Percentiles rank a stretch among this genome's conserved stretches.
Conservation (phyloP, 2,888 invertebrate species). For the Nephrocerus scutellatus region DNA sequence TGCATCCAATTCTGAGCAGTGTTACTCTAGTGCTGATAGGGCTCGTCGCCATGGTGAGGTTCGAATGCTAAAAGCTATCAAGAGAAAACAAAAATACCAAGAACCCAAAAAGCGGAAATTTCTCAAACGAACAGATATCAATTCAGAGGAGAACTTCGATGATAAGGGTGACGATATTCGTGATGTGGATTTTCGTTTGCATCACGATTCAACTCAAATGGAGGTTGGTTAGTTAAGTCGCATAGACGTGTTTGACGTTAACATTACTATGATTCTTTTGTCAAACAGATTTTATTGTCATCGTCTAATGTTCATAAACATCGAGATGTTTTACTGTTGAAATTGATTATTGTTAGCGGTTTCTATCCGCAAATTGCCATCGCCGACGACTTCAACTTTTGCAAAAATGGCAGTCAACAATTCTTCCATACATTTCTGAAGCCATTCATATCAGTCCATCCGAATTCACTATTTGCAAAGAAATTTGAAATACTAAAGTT, state of each 20-base stretch:
- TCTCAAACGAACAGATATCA: constrained; percentile 34
- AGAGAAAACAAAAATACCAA: constrained; percentile 64
- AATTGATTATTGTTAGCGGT: constrained; percentile 81
- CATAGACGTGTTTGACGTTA: constrained; percentile 26
- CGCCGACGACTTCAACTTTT: constrained; percentile 90
- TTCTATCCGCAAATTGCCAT: constrained; percentile 93
- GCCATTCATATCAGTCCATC: constrained; percentile 84
- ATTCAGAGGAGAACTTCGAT: constrained; percentile 43
- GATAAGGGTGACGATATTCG: constrained; percentile 62
- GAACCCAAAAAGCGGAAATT: constrained; percentile 64
- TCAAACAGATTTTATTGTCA: constrained; percentile 55
- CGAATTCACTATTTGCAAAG: constrained; percentile 80
- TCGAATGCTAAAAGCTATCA: constrained; percentile 75
- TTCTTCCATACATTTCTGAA: constrained; percentile 82
- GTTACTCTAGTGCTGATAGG: constrained; percentile 68
- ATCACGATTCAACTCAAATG: constrained; percentile 66
- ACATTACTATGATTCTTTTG: too few species aligned
- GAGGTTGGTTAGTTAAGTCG: constrained; percentile 49
- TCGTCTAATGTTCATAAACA: constrained; percentile 59
- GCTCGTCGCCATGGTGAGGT: constrained; percentile 81
- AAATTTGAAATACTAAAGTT: constrained; percentile 73
- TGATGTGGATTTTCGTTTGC: constrained; percentile 80
- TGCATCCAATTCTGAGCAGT: constrained; percentile 50
- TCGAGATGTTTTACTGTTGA: constrained; percentile 63
- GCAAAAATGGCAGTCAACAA: constrained; percentile 73